Base-by-base conservation (phyloP, 2,888 invertebrate genomes). In the Thecophora atra region DNA sequence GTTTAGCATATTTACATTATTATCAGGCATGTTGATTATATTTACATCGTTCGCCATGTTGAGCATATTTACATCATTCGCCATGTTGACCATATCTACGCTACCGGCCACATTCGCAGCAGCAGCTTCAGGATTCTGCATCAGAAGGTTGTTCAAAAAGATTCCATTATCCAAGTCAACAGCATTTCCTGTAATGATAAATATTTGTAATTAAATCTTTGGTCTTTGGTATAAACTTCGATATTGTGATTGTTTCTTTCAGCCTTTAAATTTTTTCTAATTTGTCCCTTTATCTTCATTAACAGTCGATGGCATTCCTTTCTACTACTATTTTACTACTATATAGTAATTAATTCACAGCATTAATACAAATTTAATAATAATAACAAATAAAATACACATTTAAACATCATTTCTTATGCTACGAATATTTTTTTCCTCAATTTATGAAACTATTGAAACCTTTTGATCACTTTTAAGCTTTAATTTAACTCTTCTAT, bases 161-260 rank as follows among this genome's bases (percentile, higher is more conserved):
- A 63, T 51, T 17, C 74, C 75, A 70, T 77, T 74, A 13, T 75
- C 75, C 47, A 77, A 68, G 42, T 72, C 71, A 15, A 76, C 52
- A 24, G 63, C n/a, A 24, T 66, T 73, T 60, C 71, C 76, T 70
- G 30, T 28, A 64, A 24, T 2, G 21, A 42, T 56, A 44, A 24
- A 68, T 21, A n/a, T n/a, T n/a, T n/a, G n/a, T 42, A 17, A 47
- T 42, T 47, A 52, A 24, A 54, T 28, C n/a, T n/a, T n/a, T n/a
- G n/a, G n/a, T n/a, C n/a, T n/a, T n/a, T n/a, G n/a, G n/a, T n/a
- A n/a, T n/a, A n/a, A n/a, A n/a, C n/a, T n/a, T n/a, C n/a, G n/a
- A n/a, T n/a, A n/a, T n/a, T n/a, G n/a, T n/a, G n/a, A n/a, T n/a
- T n/a, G n/a, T n/a, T n/a, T n/a, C n/a, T n/a, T n/a, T n/a, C n/a